Evolutionary conservation across 2,113 vertebrate species (phyloP).

Genomic region (Todiramphus chloris): DNA sequence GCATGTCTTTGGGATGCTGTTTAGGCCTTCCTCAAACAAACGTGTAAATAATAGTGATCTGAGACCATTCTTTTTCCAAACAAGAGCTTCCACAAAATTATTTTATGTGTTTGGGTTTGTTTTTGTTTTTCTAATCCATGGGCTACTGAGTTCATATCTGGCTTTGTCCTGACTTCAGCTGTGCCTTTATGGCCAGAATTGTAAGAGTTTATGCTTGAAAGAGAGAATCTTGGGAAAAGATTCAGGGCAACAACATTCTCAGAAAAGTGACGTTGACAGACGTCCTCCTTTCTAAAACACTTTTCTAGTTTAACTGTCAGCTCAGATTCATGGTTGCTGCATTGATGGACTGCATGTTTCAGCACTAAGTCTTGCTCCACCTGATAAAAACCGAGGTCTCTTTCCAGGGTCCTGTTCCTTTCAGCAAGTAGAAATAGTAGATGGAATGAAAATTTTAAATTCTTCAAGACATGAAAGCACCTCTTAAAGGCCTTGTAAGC

Average conservation of each 20-base stretch:
- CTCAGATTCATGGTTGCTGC: background rate
- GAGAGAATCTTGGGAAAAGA: background rate
- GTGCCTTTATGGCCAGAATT: background rate
- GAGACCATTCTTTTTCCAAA: background rate
- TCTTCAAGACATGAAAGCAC: background rate
- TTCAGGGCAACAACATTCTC: fast-evolving
- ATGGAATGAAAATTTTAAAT: background rate
- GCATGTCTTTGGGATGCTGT: background rate
- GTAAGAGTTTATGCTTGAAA: background rate
- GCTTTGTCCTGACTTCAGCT: background rate
- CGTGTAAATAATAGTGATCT: background rate
- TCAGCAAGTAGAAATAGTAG: background rate
- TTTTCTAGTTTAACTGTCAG: background rate
- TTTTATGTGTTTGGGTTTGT: fast-evolving
- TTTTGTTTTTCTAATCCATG: background rate
- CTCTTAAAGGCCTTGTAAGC: background rate
- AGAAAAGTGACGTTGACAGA: background rate
- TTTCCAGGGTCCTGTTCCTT: background rate
- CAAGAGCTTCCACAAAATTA: background rate
- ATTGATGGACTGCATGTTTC: background rate
- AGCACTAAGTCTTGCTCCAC: background rate
- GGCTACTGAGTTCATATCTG: background rate
- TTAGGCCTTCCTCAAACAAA: background rate
- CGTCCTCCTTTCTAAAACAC: background rate
- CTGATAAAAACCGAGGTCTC: background rate